Evolutionary conservation across 2,113 vertebrate genomes (phyloP), one percentile per base, ranked within the genome.

Genomic region (Pterocles orientalis): DNA sequence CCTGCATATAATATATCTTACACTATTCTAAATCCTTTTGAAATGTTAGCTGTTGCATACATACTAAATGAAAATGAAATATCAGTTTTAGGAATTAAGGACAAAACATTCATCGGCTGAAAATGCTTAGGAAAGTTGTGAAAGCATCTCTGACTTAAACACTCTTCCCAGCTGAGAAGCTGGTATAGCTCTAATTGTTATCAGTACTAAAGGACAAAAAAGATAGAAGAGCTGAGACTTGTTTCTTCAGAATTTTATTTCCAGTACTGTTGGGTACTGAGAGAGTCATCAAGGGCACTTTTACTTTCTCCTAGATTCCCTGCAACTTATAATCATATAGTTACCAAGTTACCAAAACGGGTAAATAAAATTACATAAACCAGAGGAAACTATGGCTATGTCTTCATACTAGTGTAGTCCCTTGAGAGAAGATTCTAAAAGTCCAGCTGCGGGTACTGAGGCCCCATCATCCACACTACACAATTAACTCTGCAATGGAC

Each of bases 21-120:
- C 24, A 26, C 7, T 60, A 78, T 68, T 85, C 60, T 85, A 86
- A 94, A 86, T 91, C 43, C n/a, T 94, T 93, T 79, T 90, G 56
- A 51, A 90, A 62, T 86, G 18, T 18, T 58, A 78, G 33, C 36
- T 82, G 5, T 58, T 69, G 84, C 70, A 83, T 86, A 57, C 14
- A 16, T 61, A 53, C 16, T 65, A 68, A 84, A 23, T 58, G 18
- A 80, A 94, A 86, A 47, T 9, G 3, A 77, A 90, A 65, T 45
- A 72, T 8, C 34, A 60, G 26, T 18, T 79, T 86, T 83, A 92
- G 51, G 54, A 92, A 79, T 61, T 66, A 70, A 45, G 16, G 13
- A 60, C 10, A 86, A 89, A 86, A 81, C 14, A 84, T 56, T 80
- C 6, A 45, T 48, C 28, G 43, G n/a, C 19, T 82, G 53, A 62